These are phyloP conservation scores for Rhizomys pruinosus DNA, from an alignment of 2,113 vertebrate genomes.

Conservation along the genomic window DNA sequence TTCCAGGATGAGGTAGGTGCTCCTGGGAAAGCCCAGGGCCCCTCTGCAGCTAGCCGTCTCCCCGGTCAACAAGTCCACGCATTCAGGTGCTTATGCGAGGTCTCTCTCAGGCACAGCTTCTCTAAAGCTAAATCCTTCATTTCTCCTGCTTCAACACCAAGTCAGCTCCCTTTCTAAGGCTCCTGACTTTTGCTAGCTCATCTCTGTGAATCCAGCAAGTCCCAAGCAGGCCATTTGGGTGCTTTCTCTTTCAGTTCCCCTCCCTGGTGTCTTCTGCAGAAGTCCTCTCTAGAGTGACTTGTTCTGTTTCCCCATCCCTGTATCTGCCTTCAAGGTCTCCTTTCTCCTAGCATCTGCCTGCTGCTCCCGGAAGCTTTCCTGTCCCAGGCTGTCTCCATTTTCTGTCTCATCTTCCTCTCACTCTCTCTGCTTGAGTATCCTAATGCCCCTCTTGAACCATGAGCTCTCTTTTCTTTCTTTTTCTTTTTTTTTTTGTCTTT, in stretches of 20 bases:
- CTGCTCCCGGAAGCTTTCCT: not conserved
- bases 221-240: not conserved
- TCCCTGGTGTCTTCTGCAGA: too few species aligned
- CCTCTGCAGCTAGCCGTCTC: not conserved
- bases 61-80: not conserved
- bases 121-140: not conserved
- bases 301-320: too few species aligned
- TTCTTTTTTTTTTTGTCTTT: too few species aligned
- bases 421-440: not conserved
- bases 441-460: fast-evolving
- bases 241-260: not conserved
- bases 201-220: not conserved
- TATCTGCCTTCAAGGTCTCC: too few species aligned
- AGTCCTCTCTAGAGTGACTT: not conserved
- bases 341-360: not conserved
- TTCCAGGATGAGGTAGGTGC: not conserved
- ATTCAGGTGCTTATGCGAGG: not conserved
- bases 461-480: not conserved
- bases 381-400: too few species aligned
- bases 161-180: not conserved
- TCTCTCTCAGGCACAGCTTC: not conserved
- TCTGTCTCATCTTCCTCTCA: not conserved
- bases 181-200: not conserved
- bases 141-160: not conserved
- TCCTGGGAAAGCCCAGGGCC: not conserved